A percentile compares a stretch with the other conserved stretches of the same genome.
Conservation (phyloP, 2,113 vertebrate genomes). For the Pseudopipra pipra region DNA sequence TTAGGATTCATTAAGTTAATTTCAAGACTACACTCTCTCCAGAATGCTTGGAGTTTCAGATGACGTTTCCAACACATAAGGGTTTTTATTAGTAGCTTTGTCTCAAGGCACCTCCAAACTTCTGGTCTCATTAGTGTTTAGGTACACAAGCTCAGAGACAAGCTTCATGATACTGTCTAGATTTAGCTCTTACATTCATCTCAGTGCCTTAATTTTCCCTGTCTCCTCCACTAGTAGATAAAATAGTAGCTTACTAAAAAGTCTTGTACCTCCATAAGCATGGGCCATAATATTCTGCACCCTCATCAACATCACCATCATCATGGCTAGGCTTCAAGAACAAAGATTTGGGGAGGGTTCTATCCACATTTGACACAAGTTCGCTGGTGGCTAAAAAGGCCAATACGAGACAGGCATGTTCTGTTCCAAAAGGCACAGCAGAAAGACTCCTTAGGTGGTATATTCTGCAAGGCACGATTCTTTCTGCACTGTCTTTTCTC, state of each 20-base stretch:
- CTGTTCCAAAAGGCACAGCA: too few relatives aligned
- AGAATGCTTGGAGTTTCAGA: not conserved
- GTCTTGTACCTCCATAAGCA: not conserved
- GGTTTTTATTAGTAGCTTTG: not conserved
- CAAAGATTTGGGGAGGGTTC: too few relatives aligned
- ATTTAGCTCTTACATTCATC: not conserved
- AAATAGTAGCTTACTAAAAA: not conserved
- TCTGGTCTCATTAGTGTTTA: not conserved
- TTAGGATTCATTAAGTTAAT: not conserved
- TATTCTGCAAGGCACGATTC: too few relatives aligned
- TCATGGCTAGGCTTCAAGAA: too few relatives aligned
- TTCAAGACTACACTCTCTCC: not conserved
- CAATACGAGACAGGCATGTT: too few relatives aligned
- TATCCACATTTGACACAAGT: too few relatives aligned
- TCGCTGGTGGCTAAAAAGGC: too few relatives aligned
- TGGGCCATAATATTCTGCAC: not conserved
- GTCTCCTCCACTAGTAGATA: not conserved
- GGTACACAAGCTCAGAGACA: not conserved
- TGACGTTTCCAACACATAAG: not conserved
- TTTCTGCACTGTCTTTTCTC: too few relatives aligned
- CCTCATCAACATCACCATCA: not conserved
- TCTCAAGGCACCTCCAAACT: not conserved
- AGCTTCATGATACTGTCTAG: not conserved
- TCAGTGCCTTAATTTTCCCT: not conserved
- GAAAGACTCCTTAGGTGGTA: too few relatives aligned